Evolutionary conservation across 1,140 invertebrate genomes (phyloP).

Genomic region (Musca domestica): DNA sequence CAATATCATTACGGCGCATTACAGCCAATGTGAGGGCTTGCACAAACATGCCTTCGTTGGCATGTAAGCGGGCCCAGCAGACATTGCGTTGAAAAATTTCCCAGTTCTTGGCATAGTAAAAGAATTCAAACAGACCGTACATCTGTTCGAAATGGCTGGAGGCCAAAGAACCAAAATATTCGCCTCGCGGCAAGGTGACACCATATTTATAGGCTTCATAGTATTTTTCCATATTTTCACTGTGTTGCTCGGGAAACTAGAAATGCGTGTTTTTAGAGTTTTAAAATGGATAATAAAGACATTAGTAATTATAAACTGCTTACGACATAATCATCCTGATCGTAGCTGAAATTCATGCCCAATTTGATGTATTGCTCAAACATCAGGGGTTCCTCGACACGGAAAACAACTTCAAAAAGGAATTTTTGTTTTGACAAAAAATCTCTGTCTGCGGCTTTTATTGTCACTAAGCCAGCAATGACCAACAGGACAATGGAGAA

Average conservation of each 20-base stretch:
- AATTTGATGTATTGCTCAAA: conserved; percentile 39
- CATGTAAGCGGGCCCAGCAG: conserved; percentile 58
- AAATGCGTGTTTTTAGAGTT: not conserved
- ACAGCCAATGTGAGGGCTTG: conserved; percentile 61
- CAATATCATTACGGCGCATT: conserved; percentile 58
- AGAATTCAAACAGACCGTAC: conserved; percentile 61
- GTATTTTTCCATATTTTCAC: conserved; percentile 61
- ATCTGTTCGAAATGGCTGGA: conserved; percentile 54
- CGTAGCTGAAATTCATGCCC: conserved; percentile 32
- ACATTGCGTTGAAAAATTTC: conserved; percentile 63
- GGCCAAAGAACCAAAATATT: conserved; percentile 50
- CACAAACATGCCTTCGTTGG: conserved; percentile 63
- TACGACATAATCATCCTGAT: conserved; percentile 34
- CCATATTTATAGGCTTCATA: conserved; percentile 43
- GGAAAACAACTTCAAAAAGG: conserved; percentile 44
- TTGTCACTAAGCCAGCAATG: conserved; percentile 40
- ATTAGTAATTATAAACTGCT: conserved; percentile 26
- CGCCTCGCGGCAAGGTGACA: conserved; percentile 55
- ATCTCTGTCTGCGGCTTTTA: conserved; percentile 38
- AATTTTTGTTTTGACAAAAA: conserved; percentile 43
- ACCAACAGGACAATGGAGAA: conserved; percentile 39
- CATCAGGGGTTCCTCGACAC: conserved; percentile 40
- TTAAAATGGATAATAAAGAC: not conserved
- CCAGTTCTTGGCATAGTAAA: conserved; percentile 61
- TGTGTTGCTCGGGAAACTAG: conserved; percentile 54